Percentiles rank a stretch among this genome's conserved stretches.
Evolutionary conservation across 2,888 invertebrate genomes (phyloP).

Genomic region (Chalcosyrphus nemorum): DNA sequence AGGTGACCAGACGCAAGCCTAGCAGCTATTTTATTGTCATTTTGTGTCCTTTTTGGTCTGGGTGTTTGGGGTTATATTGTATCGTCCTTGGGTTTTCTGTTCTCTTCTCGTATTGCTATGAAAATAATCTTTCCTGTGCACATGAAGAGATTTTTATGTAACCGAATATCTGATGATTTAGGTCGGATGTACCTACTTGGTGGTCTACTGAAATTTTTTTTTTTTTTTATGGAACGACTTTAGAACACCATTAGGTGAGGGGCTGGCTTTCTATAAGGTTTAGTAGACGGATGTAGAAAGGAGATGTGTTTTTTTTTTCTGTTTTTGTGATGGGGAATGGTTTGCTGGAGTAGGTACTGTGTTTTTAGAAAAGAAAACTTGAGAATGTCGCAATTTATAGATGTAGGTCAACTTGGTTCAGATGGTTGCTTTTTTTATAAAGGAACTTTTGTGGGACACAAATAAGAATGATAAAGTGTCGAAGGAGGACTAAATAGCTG

Average conservation of each 20-base stretch:
- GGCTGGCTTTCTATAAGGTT: constrained; percentile 3
- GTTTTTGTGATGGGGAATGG: background rate
- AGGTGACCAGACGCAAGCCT: constrained; percentile 46
- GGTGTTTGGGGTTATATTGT: background rate
- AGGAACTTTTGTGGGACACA: background rate
- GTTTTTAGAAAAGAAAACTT: background rate
- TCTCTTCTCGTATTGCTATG: constrained; percentile 1
- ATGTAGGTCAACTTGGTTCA: constrained; percentile 21
- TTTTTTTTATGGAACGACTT: constrained; percentile 6
- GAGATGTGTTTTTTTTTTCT: constrained; percentile 8
- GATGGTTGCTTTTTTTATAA: background rate
- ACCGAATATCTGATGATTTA: constrained; percentile 41
- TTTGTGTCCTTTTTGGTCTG: background rate
- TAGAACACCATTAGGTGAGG: background rate
- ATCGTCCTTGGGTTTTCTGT: constrained; percentile 4
- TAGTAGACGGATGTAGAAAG: background rate
- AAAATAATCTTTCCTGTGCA: constrained; percentile 21
- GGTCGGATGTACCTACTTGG: constrained; percentile 30
- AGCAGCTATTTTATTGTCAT: constrained; percentile 18
- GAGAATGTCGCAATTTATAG: constrained; percentile 14
- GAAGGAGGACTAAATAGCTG: background rate
- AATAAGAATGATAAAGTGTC: background rate
- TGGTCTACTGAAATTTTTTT: constrained; percentile 15
- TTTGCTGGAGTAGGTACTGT: background rate
- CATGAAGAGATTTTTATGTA: constrained; percentile 36